Evolutionary conservation across 2,113 vertebrate genomes (phyloP), one percentile per base, ranked within the genome.

Genomic region (Lota lota): DNA sequence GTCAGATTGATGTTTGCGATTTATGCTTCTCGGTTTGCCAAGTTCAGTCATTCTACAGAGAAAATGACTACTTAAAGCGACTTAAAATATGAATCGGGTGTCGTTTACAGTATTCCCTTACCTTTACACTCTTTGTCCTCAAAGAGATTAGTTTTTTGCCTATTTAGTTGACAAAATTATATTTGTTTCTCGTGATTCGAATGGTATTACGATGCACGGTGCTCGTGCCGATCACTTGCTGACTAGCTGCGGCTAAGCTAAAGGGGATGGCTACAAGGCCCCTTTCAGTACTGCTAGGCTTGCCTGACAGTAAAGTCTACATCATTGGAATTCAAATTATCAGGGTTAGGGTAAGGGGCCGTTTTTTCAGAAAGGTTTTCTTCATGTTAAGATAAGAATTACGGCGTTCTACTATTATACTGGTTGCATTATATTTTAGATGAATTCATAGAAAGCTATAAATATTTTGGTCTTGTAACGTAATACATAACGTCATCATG

Each of bases 121-220:
- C 84, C 89, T 89, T 90, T 83, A 82, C 76, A 82, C 85, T 89
- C 83, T 89, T 87, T 81, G 83, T 85, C 77, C 87, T 88, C 85
- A 84, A 79, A 88, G 85, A 89, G 86, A 80, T 85, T 68, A 63
- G 15, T 33, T 68, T 66, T 51, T 59, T 76, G 59, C n/a, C 47
- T 11, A 64, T 63, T 75, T 67, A 64, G 67, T 66, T 70, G 64
- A 67, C 24, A 56, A 22, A 66, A 63, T 58, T 58, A 22, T 33
- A 60, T 82, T 60, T 58, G 64, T 78, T n/a, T 74, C 64, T 79
- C 79, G 73, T 78, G 74, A 64, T 81, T 82, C 72, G 62, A 66
- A 71, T n/a, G 63, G 67, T 78, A 53, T 82, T 83, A 84, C 76
- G 77, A 73, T 65, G 72, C 72, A 85, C 82, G 80, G 51, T 62